These are phyloP conservation scores for Fistularia tabacaria DNA, from an alignment of 2,797 vertebrate species.

Conservation along the genomic window DNA sequence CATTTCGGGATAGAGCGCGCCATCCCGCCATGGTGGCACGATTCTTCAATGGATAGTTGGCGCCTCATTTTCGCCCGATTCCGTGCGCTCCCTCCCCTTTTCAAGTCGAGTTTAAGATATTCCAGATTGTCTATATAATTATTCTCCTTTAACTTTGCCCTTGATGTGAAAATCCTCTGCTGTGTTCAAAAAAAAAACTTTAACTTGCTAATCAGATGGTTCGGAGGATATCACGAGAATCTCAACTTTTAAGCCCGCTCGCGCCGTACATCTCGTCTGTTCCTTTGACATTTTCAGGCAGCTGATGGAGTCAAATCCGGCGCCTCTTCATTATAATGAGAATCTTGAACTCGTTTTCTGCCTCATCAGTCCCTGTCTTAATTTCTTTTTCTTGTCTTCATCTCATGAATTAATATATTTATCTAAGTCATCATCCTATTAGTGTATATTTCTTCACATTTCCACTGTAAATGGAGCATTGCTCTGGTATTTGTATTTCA, in stretches of 20 bases:
- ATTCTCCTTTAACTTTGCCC: neutral
- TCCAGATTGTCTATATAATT: neutral
- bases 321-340: constrained; percentile 25
- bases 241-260: neutral
- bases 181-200: constrained; percentile 1
- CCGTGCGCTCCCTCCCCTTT: no score
- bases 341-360: constrained; percentile 12
- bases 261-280: constrained; percentile 11
- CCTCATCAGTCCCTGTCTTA: constrained; percentile 11
- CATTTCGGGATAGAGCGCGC: no score
- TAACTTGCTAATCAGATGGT: constrained; percentile 16
- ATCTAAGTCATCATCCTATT: no score
- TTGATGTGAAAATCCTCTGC: constrained; percentile 1
- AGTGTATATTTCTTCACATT: no score
- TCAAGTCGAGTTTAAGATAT: neutral
- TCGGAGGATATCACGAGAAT: constrained; percentile 8
- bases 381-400: constrained; percentile 1
- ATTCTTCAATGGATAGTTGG: no score
- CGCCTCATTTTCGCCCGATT: no score
- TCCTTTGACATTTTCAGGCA: constrained; percentile 33
- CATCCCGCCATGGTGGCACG: no score
- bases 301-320: constrained; percentile 3
- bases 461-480: no score
- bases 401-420: no score
- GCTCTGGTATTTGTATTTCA: no score